Percentiles rank a stretch among this genome's conserved stretches.
These are phyloP conservation scores for Clarias batrachus DNA, from an alignment of 2,113 vertebrate species.

Conservation along the genomic window DNA sequence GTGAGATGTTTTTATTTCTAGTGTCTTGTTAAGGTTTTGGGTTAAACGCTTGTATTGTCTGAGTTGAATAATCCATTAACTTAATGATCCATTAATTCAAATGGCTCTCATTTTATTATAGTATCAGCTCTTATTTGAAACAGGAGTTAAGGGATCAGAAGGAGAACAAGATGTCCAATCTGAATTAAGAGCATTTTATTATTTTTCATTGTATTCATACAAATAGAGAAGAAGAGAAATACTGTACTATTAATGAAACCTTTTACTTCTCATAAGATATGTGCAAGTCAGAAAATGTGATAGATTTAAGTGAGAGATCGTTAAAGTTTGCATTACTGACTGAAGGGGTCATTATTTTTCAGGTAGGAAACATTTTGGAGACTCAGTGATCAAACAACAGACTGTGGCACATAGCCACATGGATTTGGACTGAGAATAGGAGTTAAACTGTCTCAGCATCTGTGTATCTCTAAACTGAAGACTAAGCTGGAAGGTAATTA, in stretches of 20 bases:
- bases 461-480: background rate
- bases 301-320: background rate
- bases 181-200: background rate
- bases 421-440: background rate
- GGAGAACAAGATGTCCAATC: background rate
- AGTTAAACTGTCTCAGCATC: background rate
- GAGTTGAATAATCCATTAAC: constrained; percentile 5
- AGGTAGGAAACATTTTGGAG: background rate
- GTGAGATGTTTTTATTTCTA: background rate
- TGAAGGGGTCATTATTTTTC: background rate
- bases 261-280: background rate
- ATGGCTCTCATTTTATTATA: constrained; percentile 8
- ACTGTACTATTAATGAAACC: background rate
- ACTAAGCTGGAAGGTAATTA: no score
- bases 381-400: background rate
- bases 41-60: background rate
- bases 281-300: background rate
- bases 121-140: constrained; percentile 2
- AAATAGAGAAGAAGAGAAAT: background rate
- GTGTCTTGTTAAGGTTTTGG: background rate
- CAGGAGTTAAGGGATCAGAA: background rate
- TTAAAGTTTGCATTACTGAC: background rate
- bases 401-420: background rate
- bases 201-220: background rate
- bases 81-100: background rate